phyloP scores from a whole-genome alignment of 1,140 invertebrate species.

The Zophobas atratus region DNA sequence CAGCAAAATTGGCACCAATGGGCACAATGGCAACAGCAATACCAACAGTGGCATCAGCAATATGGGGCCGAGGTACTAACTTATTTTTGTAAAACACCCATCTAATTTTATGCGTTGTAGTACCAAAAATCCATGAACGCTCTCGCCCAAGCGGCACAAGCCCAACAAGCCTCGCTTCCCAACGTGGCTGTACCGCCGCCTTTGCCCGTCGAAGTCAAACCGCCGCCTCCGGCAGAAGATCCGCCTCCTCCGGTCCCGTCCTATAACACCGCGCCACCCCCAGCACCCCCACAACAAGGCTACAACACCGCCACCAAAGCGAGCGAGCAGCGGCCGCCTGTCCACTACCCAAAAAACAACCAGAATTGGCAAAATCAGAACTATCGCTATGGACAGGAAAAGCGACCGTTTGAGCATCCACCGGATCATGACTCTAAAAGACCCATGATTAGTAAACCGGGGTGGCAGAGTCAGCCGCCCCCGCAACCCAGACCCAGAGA shows the following conservation, averaged over 20 bases:
- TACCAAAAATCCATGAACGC: slow-evolving; percentile 68
- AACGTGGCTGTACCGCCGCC: slow-evolving; percentile 66
- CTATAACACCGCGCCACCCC: slow-evolving; percentile 38
- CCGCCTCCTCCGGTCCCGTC: slow-evolving; percentile 55
- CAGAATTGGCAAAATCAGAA: slow-evolving; percentile 41
- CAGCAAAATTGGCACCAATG: slow-evolving; percentile 89
- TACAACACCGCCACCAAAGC: slow-evolving; percentile 53
- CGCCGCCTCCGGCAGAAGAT: slow-evolving; percentile 70
- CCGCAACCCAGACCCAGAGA: slow-evolving; percentile 40
- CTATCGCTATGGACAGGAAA: not conserved
- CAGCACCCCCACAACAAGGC: slow-evolving; percentile 28
- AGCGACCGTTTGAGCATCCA: slow-evolving; percentile 19
- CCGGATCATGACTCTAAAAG: slow-evolving; percentile 26
- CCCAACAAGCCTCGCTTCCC: slow-evolving; percentile 65
- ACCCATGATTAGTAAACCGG: slow-evolving; percentile 50
- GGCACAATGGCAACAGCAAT: slow-evolving; percentile 88
- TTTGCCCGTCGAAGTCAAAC: slow-evolving; percentile 69
- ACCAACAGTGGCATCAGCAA: slow-evolving; percentile 87
- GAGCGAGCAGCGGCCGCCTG: slow-evolving; percentile 43
- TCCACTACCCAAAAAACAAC: not conserved
- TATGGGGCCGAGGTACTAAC: slow-evolving; percentile 82
- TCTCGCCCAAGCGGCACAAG: slow-evolving; percentile 61
- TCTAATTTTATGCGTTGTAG: slow-evolving; percentile 57
- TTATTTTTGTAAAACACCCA: not conserved
- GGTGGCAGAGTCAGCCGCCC: slow-evolving; percentile 46